Percentiles rank a stretch among this genome's conserved stretches.
Evolutionary conservation across 2,888 invertebrate species (phyloP).

Genomic region (Norana najaformis): DNA sequence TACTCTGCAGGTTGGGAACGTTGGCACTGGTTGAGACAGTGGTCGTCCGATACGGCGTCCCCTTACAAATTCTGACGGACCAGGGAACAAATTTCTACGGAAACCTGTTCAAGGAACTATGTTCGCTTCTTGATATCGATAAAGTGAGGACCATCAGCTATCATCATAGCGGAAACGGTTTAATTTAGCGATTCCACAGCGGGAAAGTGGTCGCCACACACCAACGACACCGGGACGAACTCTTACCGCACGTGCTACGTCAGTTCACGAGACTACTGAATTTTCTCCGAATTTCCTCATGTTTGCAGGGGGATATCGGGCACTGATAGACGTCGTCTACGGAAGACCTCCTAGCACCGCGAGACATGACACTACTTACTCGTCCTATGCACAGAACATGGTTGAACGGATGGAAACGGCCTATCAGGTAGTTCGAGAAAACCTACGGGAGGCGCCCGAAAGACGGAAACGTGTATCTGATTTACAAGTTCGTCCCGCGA

Average conservation of each 20-base stretch:
- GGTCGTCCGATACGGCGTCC: neutral
- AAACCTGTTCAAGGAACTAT: neutral
- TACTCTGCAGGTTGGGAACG: too few relatives aligned
- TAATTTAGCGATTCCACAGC: neutral
- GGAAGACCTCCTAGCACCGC: neutral
- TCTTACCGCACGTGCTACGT: neutral
- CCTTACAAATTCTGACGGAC: neutral
- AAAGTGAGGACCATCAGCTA: neutral
- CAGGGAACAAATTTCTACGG: slow-evolving; percentile 10
- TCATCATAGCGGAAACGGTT: neutral
- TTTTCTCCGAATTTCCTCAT: slow-evolving; percentile 18
- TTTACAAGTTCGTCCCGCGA: neutral
- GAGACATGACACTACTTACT: too few relatives aligned
- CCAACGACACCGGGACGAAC: slow-evolving; percentile 23
- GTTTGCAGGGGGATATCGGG: neutral
- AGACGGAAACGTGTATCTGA: neutral
- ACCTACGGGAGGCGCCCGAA: neutral
- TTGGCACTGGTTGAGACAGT: slow-evolving; percentile 26
- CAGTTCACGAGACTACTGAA: slow-evolving; percentile 21
- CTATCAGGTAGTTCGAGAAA: neutral
- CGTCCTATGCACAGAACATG: too few relatives aligned
- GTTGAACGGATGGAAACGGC: too few relatives aligned
- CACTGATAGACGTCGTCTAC: neutral
- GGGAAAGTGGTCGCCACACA: neutral
- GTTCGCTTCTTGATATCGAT: neutral